phyloP scores from a whole-genome alignment of 2,888 invertebrate species.

The Meta bourneti region DNA sequence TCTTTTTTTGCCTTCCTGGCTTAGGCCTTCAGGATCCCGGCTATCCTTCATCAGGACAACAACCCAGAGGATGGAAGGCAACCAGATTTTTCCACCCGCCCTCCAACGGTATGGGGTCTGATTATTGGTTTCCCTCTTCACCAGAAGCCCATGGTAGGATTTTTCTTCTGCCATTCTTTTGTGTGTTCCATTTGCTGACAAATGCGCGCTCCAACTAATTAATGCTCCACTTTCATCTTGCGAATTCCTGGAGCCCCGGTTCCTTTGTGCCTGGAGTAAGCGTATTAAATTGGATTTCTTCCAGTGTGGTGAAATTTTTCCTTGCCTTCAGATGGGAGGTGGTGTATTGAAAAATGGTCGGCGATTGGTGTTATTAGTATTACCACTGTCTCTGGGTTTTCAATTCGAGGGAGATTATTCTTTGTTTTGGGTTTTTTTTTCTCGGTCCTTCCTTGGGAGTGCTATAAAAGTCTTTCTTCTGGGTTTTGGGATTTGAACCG shows the following conservation, averaged over 20 bases:
- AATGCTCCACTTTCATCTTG: conserved; percentile 71
- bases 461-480: conserved; percentile 19
- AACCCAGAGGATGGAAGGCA: conserved; percentile 28
- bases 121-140: conserved; percentile 65
- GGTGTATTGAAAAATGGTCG: conserved; percentile 70
- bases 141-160: neutral
- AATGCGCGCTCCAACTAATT: conserved; percentile 74
- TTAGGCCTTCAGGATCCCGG: conserved; percentile 38
- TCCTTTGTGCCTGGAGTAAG: conserved; percentile 56
- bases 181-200: conserved; percentile 73
- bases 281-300: conserved; percentile 76
- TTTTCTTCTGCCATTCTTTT: conserved; percentile 64
- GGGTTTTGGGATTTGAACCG: conserved; percentile 42
- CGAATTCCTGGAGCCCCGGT: conserved; percentile 44
- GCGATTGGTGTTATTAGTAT: conserved; percentile 64
- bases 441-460: neutral
- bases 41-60: conserved; percentile 58
- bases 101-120: conserved; percentile 23
- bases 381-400: conserved; percentile 54
- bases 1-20: conserved; percentile 61
- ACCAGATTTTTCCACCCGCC: conserved; percentile 61
- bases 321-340: conserved; percentile 24
- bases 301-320: conserved; percentile 58
- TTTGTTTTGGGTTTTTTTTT: conserved; percentile 18
- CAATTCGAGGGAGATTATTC: conserved; percentile 45